phyloP scores from a whole-genome alignment of 2,113 vertebrate species.

The Ceuthmochares aereus region DNA sequence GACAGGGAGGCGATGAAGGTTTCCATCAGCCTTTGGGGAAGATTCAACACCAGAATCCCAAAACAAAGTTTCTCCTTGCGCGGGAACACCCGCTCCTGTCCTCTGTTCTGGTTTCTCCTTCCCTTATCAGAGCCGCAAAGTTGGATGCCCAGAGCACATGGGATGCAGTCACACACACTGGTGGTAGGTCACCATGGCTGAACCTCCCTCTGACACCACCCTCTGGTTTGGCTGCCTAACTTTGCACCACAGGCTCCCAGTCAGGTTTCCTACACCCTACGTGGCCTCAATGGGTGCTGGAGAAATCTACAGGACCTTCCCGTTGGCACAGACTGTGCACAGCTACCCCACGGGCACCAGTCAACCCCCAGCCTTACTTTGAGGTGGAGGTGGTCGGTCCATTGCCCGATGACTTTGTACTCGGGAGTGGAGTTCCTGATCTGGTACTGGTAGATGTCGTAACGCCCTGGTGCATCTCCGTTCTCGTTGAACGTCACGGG shows the following conservation, averaged over 20 bases:
- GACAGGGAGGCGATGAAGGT: background rate
- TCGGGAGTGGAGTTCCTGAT: conserved; percentile 84
- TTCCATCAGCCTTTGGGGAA: background rate
- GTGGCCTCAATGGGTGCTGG: rapidly evolving
- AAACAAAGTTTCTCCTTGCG: background rate
- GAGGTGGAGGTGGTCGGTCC: conserved; percentile 90
- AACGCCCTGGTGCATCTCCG: conserved; percentile 91
- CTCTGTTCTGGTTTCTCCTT: background rate
- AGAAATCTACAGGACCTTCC: background rate
- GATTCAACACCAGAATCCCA: background rate
- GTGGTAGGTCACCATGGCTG: background rate
- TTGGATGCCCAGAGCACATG: rapidly evolving
- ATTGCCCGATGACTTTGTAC: conserved; percentile 93
- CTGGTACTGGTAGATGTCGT: conserved; percentile 97
- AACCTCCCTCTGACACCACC: background rate
- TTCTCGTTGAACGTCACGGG: conserved; percentile 95
- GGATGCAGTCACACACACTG: rapidly evolving
- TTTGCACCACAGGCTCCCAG: background rate
- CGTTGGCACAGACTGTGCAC: rapidly evolving
- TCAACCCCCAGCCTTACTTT: conserved; percentile 78
- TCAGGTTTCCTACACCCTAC: background rate
- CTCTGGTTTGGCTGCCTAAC: background rate
- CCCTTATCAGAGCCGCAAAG: background rate
- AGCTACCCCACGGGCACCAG: background rate
- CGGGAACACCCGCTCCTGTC: background rate